A percentile compares a stretch with the other conserved stretches of the same genome.
These are phyloP conservation scores for Cancer borealis DNA, from an alignment of 2,888 invertebrate species.

Conservation along the genomic window DNA sequence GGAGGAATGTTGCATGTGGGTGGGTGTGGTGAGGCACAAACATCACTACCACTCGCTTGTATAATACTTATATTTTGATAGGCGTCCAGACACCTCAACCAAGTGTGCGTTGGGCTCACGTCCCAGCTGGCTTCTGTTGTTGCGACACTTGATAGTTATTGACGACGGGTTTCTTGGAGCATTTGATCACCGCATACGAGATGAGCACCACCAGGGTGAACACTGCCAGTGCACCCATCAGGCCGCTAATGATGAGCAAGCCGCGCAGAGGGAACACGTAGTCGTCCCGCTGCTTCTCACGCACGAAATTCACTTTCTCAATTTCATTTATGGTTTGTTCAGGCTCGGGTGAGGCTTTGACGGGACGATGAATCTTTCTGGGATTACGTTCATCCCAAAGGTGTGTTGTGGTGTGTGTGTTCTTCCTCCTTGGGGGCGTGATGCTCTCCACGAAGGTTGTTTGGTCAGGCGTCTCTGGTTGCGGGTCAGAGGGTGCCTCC, in stretches of 20 bases:
- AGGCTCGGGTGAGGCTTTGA: not conserved
- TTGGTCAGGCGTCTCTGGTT: not conserved
- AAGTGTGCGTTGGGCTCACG: not conserved
- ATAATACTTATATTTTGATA: not conserved
- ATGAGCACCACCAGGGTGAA: conserved; percentile 74
- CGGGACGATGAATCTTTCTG: not conserved
- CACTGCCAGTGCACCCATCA: conserved; percentile 73
- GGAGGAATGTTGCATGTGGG: not conserved
- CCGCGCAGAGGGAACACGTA: conserved; percentile 64
- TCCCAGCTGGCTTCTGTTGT: conserved; percentile 53
- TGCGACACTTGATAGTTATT: conserved; percentile 75
- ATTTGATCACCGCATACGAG: conserved; percentile 73
- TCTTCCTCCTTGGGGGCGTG: not conserved
- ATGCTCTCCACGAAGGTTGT: not conserved
- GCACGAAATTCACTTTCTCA: conserved; percentile 16
- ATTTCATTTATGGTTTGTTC: conserved; percentile 42
- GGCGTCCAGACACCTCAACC: not conserved
- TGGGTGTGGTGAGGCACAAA: not conserved
- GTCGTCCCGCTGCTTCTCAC: conserved; percentile 52
- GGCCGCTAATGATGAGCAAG: conserved; percentile 65
- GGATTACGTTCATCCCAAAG: not conserved
- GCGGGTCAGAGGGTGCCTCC: not conserved
- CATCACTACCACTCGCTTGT: not conserved
- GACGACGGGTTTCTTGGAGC: conserved; percentile 70
- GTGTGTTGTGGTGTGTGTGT: not conserved